Base-by-base conservation (phyloP, 2,113 vertebrate species). In the Corvus moneduloides region DNA sequence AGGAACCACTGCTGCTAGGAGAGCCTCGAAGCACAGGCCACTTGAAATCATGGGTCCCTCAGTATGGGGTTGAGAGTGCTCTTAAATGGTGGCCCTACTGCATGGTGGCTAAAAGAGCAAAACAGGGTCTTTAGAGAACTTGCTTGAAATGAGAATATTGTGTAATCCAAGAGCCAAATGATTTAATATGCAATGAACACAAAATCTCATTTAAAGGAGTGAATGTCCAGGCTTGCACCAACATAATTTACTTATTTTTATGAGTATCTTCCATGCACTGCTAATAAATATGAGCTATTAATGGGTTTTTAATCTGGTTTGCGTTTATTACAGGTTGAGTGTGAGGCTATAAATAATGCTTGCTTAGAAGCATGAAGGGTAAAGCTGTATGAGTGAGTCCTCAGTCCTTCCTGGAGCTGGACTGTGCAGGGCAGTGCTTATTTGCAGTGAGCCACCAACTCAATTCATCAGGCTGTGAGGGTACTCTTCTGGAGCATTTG, bases 261-360 rank as follows among this genome's bases (percentile, higher is more conserved):
- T 84, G 91, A 96, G 83, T 61, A 37, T 91, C 87, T 97, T 95
- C 90, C 84, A 77, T 91, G 91, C 85, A 73, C 81, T 96, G 91
- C 93, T 97, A 94, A 96, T 97, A 97, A 98, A 97, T 97, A 97
- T 86, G 95, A 96, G 74, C 95, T 95, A 96, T 97, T 98, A 97
- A 97, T 44, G 35, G 71, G 81, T 52, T 96, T 97, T 97, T 97
- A 97, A 97, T 97, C 83, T 80, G 94, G 92, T 96, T 74, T 30
- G 0, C 54, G 7, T 97, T 97, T 96, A 97, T 96, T 97, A 64
- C 92, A 66, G 91, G 90, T 92, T 95, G 96, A 97, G 92, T 94
- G 87, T n/a, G 75, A 69, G 94, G 66, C 96, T 81, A 84, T 97
- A 97, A 98, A 97, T 97, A 97, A 92, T 20, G 35, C 85, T 92